Conservation (phyloP, 2,888 invertebrate species). For the Brachypalpus laphriformis region DNA sequence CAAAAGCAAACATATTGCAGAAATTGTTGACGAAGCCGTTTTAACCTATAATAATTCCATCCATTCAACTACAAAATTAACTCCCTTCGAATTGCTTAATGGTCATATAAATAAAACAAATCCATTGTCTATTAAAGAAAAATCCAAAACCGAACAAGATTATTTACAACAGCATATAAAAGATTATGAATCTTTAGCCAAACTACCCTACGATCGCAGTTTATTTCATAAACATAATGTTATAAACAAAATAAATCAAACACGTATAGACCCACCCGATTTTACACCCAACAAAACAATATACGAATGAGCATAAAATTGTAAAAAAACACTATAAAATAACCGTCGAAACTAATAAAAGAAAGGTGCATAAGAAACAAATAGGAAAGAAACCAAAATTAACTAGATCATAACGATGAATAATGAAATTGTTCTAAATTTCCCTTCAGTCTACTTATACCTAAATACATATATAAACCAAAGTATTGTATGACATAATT, state of each 20-base stretch:
- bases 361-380: too few species aligned
- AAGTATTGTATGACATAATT: too few species aligned
- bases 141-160: constrained; percentile 23
- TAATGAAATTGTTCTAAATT: too few species aligned
- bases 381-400: too few species aligned
- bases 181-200: background rate
- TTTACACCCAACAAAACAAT: background rate
- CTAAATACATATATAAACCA: too few species aligned
- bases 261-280: constrained; percentile 1
- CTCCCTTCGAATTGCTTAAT: constrained; percentile 50
- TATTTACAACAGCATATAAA: constrained; percentile 16
- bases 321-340: background rate
- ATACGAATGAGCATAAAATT: background rate
- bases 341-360: background rate
- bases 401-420: too few species aligned
- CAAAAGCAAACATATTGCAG: constrained; percentile 8
- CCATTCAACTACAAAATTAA: constrained; percentile 49
- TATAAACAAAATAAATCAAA: constrained; percentile 33
- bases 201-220: constrained; percentile 4
- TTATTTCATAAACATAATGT: background rate
- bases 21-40: constrained; percentile 48
- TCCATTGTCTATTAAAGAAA: background rate
- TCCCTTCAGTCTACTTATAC: too few species aligned
- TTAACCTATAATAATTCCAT: too few species aligned
- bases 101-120: constrained; percentile 34